A percentile compares a stretch with the other conserved stretches of the same genome.
These are phyloP conservation scores for Cottoperca gobio DNA, from an alignment of 2,797 vertebrate genomes.

Conservation along the genomic window DNA sequence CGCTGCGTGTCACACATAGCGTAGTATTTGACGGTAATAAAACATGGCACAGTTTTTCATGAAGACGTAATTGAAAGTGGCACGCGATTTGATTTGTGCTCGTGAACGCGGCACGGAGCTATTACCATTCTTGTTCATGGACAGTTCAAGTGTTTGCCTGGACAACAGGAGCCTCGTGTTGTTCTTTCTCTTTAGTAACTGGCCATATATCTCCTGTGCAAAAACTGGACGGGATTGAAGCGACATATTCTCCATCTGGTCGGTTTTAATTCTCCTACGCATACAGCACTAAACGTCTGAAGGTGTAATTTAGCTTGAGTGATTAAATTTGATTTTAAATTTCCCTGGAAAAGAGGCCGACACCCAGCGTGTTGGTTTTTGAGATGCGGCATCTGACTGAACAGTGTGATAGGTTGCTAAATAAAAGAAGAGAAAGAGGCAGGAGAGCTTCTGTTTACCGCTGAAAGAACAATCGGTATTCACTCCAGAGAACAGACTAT, in stretches of 20 bases:
- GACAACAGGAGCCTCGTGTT: constrained; percentile 2
- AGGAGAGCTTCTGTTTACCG: constrained; percentile 29
- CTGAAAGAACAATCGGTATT: constrained; percentile 24
- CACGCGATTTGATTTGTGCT: constrained; percentile 47
- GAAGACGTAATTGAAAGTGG: constrained; percentile 39
- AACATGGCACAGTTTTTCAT: constrained; percentile 29
- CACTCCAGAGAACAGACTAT: constrained; percentile 17
- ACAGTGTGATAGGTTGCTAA: constrained; percentile 18
- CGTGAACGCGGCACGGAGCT: constrained; percentile 40
- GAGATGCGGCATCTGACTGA: constrained; percentile 39
- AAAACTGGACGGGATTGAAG: neutral
- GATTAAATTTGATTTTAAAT: constrained; percentile 8
- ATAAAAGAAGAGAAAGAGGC: constrained; percentile 49
- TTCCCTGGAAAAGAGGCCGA: constrained; percentile 1
- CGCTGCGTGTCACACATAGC: constrained; percentile 3
- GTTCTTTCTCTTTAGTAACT: neutral
- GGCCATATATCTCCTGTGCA: neutral
- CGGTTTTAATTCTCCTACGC: no score
- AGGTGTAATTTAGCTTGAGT: neutral
- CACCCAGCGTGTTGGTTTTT: constrained; percentile 5
- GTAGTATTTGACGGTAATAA: constrained; percentile 17
- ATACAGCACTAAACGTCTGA: constrained; percentile 8
- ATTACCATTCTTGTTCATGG: constrained; percentile 13
- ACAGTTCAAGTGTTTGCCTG: constrained; percentile 18
- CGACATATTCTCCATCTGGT: no score